Evolutionary conservation across 2,888 invertebrate genomes (phyloP).

Genomic region (Corbicula japonica): DNA sequence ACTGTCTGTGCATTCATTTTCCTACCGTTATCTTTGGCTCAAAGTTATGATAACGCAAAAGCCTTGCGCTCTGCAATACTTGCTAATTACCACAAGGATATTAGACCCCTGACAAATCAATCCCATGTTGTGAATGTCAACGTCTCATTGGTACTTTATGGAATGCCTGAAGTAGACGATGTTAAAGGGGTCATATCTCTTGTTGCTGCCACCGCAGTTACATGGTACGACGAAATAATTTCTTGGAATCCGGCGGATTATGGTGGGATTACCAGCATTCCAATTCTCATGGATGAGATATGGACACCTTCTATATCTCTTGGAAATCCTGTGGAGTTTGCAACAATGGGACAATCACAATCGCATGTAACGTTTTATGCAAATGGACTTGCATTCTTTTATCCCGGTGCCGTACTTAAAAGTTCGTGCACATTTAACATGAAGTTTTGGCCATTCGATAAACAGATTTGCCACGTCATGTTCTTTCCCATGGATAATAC

Average conservation of each 20-base stretch:
- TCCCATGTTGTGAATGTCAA: constrained; percentile 11
- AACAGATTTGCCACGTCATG: constrained; percentile 22
- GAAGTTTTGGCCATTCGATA: constrained; percentile 31
- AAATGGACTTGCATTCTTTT: background rate
- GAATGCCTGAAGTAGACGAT: constrained; percentile 11
- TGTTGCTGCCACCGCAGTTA: background rate
- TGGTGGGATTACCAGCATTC: background rate
- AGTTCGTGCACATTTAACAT: background rate
- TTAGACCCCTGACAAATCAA: constrained; percentile 16
- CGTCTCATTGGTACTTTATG: constrained; percentile 6
- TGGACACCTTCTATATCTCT: background rate
- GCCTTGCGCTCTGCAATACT: constrained; percentile 1
- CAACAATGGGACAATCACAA: background rate
- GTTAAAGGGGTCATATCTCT: background rate
- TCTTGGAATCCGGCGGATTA: constrained; percentile 18
- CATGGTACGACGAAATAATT: constrained; percentile 8
- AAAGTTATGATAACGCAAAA: constrained; percentile 6
- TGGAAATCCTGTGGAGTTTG: background rate
- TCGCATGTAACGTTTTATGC: background rate
- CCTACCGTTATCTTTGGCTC: too few relatives aligned
- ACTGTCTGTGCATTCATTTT: too few relatives aligned
- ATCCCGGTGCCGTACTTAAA: background rate
- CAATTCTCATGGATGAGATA: background rate
- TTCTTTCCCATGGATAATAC: background rate
- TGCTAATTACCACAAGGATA: constrained; percentile 4